These are phyloP conservation scores for Urocyon cinereoargenteus DNA, from an alignment of 2,797 vertebrate genomes.

Conservation along the genomic window DNA sequence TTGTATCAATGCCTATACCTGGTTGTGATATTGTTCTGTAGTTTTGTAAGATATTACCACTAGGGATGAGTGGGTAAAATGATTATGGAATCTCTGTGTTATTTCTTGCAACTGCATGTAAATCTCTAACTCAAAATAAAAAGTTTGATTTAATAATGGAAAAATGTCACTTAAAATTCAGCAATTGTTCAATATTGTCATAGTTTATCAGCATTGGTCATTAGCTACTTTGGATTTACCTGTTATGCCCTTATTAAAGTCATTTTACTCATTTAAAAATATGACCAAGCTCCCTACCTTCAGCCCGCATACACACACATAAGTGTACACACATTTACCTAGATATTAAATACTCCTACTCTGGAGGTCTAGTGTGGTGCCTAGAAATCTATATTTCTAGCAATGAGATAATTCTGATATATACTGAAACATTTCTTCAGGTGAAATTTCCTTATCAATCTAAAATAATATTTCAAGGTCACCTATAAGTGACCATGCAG, in stretches of 20 bases:
- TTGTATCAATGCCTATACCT: not conserved
- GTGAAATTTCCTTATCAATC: not conserved
- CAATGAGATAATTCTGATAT: not conserved
- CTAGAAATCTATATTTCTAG: not conserved
- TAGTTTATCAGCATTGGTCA: not conserved
- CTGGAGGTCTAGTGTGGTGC: not conserved
- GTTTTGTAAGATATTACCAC: not conserved
- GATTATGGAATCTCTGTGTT: not conserved
- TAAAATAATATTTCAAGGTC: not conserved
- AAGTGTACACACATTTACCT: not conserved
- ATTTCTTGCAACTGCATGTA: not conserved
- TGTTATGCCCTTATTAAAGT: not conserved
- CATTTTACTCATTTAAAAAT: not conserved
- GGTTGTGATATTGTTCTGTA: not conserved
- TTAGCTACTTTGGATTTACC: conserved; percentile 20
- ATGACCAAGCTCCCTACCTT: not conserved
- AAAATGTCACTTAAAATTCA: not conserved
- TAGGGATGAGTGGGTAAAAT: not conserved
- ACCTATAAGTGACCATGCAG: not conserved
- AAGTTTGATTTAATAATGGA: not conserved
- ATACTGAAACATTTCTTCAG: not conserved
- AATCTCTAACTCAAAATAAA: conserved; percentile 12
- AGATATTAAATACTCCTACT: not conserved
- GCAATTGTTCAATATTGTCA: not conserved
- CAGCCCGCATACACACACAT: not conserved